These are phyloP conservation scores for Anableps anableps DNA, from an alignment of 2,797 vertebrate species.

Conservation along the genomic window DNA sequence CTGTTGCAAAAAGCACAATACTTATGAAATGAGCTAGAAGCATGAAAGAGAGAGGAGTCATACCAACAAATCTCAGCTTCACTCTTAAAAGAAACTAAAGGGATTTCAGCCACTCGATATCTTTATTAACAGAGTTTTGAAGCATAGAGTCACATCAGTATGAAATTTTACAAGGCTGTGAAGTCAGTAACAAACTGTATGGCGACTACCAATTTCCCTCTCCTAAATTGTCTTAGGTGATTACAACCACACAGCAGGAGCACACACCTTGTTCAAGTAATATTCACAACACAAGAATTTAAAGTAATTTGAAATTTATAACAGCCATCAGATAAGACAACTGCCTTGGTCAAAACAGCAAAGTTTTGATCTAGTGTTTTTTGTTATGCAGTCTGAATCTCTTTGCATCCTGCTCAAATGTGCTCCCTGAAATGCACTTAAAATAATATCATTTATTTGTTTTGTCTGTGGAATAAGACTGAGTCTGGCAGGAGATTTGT, in stretches of 20 bases:
- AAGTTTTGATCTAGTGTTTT: not conserved
- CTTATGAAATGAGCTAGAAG: too few species aligned
- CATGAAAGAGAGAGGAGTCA: too few species aligned
- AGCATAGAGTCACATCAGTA: not conserved
- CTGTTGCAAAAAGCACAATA: too few species aligned
- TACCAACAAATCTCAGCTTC: too few species aligned
- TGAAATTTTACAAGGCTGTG: not conserved
- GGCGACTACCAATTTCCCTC: not conserved
- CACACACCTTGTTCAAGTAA: not conserved
- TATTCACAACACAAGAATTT: not conserved
- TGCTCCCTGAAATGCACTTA: conserved; percentile 15
- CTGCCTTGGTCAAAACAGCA: not conserved
- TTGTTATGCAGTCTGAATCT: conserved; percentile 2
- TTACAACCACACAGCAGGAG: not conserved
- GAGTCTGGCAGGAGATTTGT: conserved; percentile 67
- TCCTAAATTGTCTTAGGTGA: not conserved
- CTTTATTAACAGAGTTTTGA: not conserved
- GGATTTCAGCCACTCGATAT: not conserved
- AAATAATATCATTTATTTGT: conserved; percentile 35
- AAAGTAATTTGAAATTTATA: not conserved
- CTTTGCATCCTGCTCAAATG: not conserved
- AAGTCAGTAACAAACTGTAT: not conserved
- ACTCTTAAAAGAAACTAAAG: not conserved
- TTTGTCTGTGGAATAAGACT: conserved; percentile 61
- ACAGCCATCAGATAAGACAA: not conserved